Percentiles rank a stretch among this genome's conserved stretches.
Conservation (phyloP, 1,140 invertebrate genomes). For the Aphaenogaster ashmeadi region DNA sequence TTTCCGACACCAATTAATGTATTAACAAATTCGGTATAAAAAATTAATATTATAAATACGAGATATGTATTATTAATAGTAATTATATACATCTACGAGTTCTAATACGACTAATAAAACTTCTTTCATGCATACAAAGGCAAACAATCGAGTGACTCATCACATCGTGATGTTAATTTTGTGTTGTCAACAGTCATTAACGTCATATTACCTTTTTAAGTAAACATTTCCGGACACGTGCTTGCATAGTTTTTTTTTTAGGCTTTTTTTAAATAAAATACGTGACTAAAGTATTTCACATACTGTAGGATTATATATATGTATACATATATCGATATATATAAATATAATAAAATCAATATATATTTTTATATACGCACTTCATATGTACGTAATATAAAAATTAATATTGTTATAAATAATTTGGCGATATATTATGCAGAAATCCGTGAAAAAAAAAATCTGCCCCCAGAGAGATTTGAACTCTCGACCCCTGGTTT, state of each 20-base stretch:
- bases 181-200: background rate
- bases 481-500: constrained; percentile 97
- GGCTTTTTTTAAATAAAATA: background rate
- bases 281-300: background rate
- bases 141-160: constrained; percentile 6
- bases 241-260: background rate
- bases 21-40: background rate
- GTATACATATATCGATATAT: background rate
- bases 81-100: background rate
- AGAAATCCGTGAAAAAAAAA: constrained; percentile 62
- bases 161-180: background rate
- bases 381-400: background rate
- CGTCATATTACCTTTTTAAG: background rate
- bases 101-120: background rate
- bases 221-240: background rate
- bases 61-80: background rate
- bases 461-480: constrained; percentile 93
- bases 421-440: background rate
- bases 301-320: background rate
- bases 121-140: background rate
- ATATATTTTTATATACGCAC: background rate
- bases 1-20: background rate
- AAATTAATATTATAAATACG: background rate
- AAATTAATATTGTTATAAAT: background rate
- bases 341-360: background rate